Conservation (phyloP, 2,888 invertebrate species). For the Exephanes ischioxanthus region DNA sequence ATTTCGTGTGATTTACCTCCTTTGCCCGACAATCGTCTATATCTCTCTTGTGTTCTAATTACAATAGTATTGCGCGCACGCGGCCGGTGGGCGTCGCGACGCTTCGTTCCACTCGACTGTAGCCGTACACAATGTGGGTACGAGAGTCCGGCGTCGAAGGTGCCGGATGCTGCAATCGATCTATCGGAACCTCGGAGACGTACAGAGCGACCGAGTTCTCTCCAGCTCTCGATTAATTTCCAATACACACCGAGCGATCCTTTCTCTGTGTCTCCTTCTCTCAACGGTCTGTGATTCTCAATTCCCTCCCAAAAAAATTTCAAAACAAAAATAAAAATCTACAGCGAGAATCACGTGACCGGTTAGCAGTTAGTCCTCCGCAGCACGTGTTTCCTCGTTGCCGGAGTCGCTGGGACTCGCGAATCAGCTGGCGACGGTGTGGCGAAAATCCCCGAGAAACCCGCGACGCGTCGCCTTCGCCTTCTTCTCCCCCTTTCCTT, state of each 20-base stretch:
- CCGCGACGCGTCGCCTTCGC: neutral
- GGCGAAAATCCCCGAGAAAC: constrained; percentile 26
- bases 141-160: constrained; percentile 25
- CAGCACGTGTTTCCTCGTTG: constrained; percentile 31
- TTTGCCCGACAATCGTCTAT: neutral
- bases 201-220: neutral
- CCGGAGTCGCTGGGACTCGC: constrained; percentile 4
- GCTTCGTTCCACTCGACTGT: neutral
- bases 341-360: constrained; percentile 5
- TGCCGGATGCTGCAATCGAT: neutral
- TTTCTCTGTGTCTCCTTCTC: neutral
- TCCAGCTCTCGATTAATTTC: neutral
- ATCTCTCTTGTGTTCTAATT: constrained; percentile 14
- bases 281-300: neutral
- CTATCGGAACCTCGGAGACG: neutral
- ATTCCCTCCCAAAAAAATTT: neutral
- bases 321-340: neutral
- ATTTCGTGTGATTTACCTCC: constrained; percentile 22
- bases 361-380: constrained; percentile 13
- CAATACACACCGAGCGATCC: neutral
- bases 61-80: neutral
- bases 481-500: neutral
- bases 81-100: constrained; percentile 22
- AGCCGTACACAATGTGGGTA: constrained; percentile 13
- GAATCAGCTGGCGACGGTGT: constrained; percentile 7